Percentiles rank a stretch among this genome's conserved stretches.
These are phyloP conservation scores for Acronicta aceris DNA, from an alignment of 2,888 invertebrate genomes.

Conservation along the genomic window DNA sequence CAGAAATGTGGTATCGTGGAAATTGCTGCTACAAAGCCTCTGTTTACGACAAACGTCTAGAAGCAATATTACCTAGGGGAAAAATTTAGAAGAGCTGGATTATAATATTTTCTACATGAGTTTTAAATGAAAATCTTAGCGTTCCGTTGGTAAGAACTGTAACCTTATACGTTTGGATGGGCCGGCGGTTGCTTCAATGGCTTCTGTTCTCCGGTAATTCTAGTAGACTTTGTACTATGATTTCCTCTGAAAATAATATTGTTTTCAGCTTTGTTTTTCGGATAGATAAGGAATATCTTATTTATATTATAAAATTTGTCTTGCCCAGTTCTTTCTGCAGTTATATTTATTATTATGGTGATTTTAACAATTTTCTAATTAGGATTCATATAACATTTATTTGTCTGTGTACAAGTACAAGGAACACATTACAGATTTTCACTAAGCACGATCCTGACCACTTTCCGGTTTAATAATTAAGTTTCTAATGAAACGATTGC, in stretches of 20 bases:
- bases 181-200: constrained; percentile 29
- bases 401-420: no score
- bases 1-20: constrained; percentile 85
- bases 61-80: constrained; percentile 70
- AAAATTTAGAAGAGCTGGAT: constrained; percentile 67
- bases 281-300: no score
- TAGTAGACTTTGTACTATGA: constrained; percentile 17
- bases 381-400: no score
- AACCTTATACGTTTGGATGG: constrained; percentile 30
- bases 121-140: constrained; percentile 51
- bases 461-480: no score
- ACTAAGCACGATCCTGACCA: no score
- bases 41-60: constrained; percentile 81
- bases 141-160: constrained; percentile 29
- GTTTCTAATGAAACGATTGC: no score
- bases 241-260: constrained; percentile 19
- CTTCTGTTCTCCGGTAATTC: constrained; percentile 30
- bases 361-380: no score
- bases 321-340: no score
- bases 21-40: constrained; percentile 81
- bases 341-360: no score
- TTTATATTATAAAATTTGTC: background rate
- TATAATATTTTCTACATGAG: constrained; percentile 65
- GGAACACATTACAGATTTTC: no score
- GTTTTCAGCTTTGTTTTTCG: constrained; percentile 9